Conservation (phyloP, 2,797 vertebrate genomes). For the Ataeniobius toweri region DNA sequence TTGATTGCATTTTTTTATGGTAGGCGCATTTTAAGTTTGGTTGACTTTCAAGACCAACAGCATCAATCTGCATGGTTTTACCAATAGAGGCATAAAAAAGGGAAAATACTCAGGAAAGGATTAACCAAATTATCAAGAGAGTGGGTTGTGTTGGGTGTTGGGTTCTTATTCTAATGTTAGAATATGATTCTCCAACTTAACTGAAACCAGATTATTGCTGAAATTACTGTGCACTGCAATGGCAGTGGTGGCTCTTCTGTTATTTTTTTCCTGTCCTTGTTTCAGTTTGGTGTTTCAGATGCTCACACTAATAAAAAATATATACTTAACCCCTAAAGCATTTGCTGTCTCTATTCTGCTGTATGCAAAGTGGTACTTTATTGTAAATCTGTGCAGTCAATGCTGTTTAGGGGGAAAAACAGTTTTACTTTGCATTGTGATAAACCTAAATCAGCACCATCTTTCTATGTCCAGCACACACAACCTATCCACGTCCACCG, state of each 20-base stretch:
- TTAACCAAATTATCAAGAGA: no score
- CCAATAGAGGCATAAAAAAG: background rate
- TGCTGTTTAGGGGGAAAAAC: background rate
- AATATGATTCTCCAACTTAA: background rate
- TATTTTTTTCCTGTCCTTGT: background rate
- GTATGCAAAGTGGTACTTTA: background rate
- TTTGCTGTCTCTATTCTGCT: background rate
- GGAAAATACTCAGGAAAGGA: background rate
- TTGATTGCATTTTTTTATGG: background rate
- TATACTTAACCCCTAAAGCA: background rate
- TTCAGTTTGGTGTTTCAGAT: background rate
- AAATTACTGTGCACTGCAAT: background rate
- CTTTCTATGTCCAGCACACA: conserved; percentile 15
- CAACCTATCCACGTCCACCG: conserved; percentile 54
- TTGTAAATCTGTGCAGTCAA: conserved; percentile 8
- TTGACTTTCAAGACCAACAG: conserved; percentile 1
- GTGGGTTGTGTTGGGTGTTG: no score
- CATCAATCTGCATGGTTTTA: conserved; percentile 3
- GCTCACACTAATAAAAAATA: background rate
- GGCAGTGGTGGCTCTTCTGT: background rate
- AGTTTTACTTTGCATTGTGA: conserved; percentile 5
- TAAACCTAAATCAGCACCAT: conserved; percentile 30
- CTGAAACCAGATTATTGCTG: background rate
- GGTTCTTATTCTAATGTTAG: background rate
- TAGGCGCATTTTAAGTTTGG: background rate